Conservation (phyloP, 2,113 vertebrate genomes). For the Ceyx margarethae region DNA sequence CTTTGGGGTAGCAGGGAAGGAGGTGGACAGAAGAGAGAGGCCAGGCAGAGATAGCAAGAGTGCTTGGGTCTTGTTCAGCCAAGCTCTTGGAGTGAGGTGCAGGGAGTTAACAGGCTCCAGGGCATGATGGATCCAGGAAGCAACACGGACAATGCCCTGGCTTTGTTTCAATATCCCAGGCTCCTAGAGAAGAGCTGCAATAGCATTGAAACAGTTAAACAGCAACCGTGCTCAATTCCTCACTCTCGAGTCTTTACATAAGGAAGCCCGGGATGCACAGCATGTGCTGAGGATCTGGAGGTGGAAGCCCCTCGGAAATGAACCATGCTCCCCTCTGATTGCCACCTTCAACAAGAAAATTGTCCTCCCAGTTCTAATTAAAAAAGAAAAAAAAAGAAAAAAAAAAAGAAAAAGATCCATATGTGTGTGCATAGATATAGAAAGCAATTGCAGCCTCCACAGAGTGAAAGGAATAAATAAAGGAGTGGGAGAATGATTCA, state of each 20-base stretch:
- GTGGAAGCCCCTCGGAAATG: slow-evolving; percentile 25
- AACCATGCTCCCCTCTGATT: slow-evolving; percentile 15
- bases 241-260: neutral
- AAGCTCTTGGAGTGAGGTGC: neutral
- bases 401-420: neutral
- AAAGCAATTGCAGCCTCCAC: slow-evolving; percentile 43
- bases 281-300: slow-evolving; percentile 12
- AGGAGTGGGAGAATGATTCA: slow-evolving; percentile 67
- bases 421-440: slow-evolving; percentile 36
- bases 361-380: slow-evolving; percentile 48
- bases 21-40: neutral
- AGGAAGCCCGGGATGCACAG: neutral
- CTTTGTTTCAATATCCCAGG: neutral
- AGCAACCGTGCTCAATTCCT: neutral
- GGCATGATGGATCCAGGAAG: neutral
- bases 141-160: neutral
- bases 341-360: slow-evolving; percentile 52
- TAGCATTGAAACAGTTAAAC: neutral
- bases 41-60: neutral
- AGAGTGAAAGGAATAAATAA: slow-evolving; percentile 65
- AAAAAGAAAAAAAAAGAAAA: neutral
- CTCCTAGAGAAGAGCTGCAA: neutral
- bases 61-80: neutral
- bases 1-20: neutral
- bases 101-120: neutral